Conservation (phyloP, 2,113 vertebrate species). For the Todiramphus chloris region DNA sequence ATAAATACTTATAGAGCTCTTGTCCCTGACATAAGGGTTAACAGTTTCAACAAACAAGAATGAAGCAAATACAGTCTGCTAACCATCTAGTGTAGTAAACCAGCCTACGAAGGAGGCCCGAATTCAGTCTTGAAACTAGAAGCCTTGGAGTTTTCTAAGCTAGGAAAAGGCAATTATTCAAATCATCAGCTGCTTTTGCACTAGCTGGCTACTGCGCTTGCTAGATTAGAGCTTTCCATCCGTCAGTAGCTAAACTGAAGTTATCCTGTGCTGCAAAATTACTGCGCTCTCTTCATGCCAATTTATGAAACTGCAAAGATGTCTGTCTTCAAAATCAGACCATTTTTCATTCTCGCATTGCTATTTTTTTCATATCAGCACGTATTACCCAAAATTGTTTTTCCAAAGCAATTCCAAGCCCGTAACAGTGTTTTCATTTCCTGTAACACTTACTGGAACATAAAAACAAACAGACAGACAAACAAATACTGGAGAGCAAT, state of each 20-base stretch:
- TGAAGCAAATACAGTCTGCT: not conserved
- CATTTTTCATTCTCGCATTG: not conserved
- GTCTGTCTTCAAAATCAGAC: slow-evolving; percentile 18
- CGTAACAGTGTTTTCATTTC: slow-evolving; percentile 10
- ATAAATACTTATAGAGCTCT: not conserved
- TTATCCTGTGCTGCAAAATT: not conserved
- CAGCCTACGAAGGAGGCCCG: not conserved
- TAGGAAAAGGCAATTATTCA: not conserved
- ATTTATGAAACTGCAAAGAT: not conserved
- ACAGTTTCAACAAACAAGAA: not conserved
- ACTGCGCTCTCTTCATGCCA: not conserved
- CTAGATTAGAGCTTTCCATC: not conserved
- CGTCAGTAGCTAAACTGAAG: not conserved
- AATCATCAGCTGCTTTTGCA: not conserved
- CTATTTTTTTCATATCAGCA: slow-evolving; percentile 7
- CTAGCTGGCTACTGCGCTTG: not conserved
- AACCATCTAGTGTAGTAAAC: not conserved
- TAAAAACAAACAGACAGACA: slow-evolving; percentile 8
- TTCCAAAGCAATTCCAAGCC: slow-evolving; percentile 33
- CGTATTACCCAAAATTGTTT: not conserved
- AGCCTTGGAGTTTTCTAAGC: not conserved
- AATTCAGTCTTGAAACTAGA: not conserved
- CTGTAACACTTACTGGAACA: not conserved
- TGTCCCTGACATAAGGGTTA: not conserved
- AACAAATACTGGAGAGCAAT: slow-evolving; percentile 26